phyloP scores from a whole-genome alignment of 1,140 invertebrate species.

The Heliothis virescens region DNA sequence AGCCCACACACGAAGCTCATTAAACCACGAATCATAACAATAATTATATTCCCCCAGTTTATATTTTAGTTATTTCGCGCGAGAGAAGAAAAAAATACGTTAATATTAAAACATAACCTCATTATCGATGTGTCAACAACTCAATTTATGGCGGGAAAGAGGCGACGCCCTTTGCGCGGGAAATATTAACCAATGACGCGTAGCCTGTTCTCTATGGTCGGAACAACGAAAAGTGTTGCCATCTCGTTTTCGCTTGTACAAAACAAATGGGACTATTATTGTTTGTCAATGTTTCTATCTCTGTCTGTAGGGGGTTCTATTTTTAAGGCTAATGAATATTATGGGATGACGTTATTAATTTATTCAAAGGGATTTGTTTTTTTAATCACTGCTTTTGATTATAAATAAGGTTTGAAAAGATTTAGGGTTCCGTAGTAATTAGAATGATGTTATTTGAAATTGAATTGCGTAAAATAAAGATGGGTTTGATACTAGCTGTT shows the following conservation, averaged over 20 bases:
- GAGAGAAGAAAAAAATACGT: constrained; percentile 66
- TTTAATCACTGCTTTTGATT: constrained; percentile 52
- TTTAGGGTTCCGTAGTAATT: no score
- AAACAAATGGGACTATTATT: neutral
- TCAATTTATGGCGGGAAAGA: constrained; percentile 83
- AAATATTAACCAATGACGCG: constrained; percentile 67
- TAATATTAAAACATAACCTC: constrained; percentile 83
- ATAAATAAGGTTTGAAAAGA: neutral
- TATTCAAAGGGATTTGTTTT: constrained; percentile 65
- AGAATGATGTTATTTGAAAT: no score
- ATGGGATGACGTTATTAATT: constrained; percentile 72
- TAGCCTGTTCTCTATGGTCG: constrained; percentile 41
- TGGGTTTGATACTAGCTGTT: no score
- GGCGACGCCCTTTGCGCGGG: constrained; percentile 76
- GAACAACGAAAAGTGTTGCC: constrained; percentile 47
- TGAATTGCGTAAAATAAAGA: no score
- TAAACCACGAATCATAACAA: constrained; percentile 74
- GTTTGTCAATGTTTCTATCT: constrained; percentile 32
- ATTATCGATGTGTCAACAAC: constrained; percentile 85
- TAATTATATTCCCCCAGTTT: constrained; percentile 77
- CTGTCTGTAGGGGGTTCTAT: constrained; percentile 44
- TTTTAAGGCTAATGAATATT: constrained; percentile 51
- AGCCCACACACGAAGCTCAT: constrained; percentile 79
- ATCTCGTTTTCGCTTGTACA: constrained; percentile 58
- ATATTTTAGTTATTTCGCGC: constrained; percentile 73